Evolutionary conservation across 2,113 vertebrate genomes (phyloP).

Genomic region (Dipodomys spectabilis): DNA sequence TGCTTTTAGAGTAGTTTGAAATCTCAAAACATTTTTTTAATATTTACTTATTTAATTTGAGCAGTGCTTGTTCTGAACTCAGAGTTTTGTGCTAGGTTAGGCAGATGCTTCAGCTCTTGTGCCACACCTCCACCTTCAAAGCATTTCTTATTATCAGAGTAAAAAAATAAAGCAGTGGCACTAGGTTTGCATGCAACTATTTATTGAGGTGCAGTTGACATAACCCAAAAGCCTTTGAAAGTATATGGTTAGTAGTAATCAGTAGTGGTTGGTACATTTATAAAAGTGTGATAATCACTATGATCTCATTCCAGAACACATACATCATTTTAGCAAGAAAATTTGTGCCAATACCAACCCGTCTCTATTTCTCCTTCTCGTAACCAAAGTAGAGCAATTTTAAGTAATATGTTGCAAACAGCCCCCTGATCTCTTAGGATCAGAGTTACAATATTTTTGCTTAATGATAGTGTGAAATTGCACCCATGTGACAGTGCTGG

Average conservation of each 20-base stretch:
- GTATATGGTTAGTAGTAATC: neutral
- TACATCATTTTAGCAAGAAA: neutral
- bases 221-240: neutral
- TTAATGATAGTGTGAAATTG: neutral
- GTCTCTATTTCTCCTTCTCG: neutral
- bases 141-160: conserved; percentile 23
- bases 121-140: neutral
- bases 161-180: neutral
- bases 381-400: neutral
- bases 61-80: too few species aligned
- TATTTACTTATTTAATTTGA: too few species aligned
- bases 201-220: neutral
- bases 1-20: neutral
- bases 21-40: neutral
- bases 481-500: too few species aligned
- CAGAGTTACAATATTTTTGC: neutral
- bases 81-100: too few species aligned
- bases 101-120: too few species aligned
- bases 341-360: neutral
- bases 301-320: neutral
- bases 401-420: neutral
- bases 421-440: neutral
- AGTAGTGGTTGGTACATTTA: neutral
- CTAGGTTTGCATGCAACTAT: neutral
- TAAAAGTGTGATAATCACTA: neutral